Conservation (phyloP, 2,113 vertebrate genomes). For the Hemiscyllium ocellatum region DNA sequence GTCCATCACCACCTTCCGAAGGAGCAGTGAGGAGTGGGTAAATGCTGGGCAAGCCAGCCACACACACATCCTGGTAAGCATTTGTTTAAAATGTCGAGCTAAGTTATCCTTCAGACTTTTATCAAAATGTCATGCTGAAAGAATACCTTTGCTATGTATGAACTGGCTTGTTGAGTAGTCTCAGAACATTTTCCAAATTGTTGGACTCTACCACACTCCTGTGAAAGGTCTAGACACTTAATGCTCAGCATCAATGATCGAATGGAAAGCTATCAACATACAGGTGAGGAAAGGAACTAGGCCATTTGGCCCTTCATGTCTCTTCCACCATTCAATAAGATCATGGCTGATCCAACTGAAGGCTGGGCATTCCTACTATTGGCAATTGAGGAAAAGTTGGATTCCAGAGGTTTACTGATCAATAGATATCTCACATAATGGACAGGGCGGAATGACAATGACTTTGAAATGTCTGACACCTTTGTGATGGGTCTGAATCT, state of each 20-base stretch:
- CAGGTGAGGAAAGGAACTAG: no score
- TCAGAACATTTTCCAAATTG: background rate
- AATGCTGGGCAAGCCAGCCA: background rate
- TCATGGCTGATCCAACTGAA: no score
- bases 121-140: background rate
- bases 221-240: background rate
- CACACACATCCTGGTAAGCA: background rate
- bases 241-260: background rate
- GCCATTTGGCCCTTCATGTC: no score
- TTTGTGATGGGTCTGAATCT: background rate
- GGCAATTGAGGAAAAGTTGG: background rate
- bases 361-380: background rate
- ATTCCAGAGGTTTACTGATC: background rate
- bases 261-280: background rate
- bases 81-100: no score
- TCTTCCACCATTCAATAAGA: no score
- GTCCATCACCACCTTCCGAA: background rate
- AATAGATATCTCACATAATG: background rate
- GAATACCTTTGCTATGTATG: background rate
- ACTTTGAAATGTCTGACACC: background rate
- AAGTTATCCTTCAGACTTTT: background rate
- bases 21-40: background rate
- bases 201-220: background rate
- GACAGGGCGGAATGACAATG: background rate
- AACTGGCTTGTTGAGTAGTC: background rate